Conservation (phyloP, 30 jellyfish, hydroid and myxozoan genomes). For the Calvadosia cruxmelitensis region DNA sequence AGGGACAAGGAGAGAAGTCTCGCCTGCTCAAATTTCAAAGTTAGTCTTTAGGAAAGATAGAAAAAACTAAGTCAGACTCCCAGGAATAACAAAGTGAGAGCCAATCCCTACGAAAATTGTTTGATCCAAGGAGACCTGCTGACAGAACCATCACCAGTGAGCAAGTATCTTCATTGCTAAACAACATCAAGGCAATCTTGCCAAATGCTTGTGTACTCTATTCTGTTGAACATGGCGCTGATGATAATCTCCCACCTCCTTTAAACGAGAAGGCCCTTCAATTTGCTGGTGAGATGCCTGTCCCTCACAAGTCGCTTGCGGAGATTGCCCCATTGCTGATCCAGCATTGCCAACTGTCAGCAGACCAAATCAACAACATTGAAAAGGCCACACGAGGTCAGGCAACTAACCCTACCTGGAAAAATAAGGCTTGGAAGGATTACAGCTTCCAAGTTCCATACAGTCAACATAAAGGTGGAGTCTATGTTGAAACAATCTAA, state of each 20-base stretch:
- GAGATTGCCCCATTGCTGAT: neutral
- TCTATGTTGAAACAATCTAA: too few relatives aligned
- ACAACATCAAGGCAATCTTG: neutral
- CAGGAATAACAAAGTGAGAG: neutral
- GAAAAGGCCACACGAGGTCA: too few relatives aligned
- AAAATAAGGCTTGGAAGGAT: too few relatives aligned
- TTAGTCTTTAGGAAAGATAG: neutral
- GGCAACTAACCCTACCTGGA: too few relatives aligned
- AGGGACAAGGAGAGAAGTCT: neutral
- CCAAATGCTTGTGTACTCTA: neutral
- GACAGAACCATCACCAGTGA: neutral
- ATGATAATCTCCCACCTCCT: neutral
- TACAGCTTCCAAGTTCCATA: too few relatives aligned
- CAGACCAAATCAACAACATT: neutral
- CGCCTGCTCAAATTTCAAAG: neutral
- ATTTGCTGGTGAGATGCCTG: neutral
- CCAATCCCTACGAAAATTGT: neutral
- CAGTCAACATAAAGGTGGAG: too few relatives aligned
- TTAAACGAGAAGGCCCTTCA: neutral
- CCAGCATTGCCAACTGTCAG: neutral
- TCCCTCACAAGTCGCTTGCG: neutral
- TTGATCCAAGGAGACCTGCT: neutral
- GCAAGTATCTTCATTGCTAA: neutral
- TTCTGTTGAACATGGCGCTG: neutral
- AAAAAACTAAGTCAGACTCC: neutral